phyloP scores from a whole-genome alignment of 2,797 vertebrate species.

The Premnoplex brunnescens region DNA sequence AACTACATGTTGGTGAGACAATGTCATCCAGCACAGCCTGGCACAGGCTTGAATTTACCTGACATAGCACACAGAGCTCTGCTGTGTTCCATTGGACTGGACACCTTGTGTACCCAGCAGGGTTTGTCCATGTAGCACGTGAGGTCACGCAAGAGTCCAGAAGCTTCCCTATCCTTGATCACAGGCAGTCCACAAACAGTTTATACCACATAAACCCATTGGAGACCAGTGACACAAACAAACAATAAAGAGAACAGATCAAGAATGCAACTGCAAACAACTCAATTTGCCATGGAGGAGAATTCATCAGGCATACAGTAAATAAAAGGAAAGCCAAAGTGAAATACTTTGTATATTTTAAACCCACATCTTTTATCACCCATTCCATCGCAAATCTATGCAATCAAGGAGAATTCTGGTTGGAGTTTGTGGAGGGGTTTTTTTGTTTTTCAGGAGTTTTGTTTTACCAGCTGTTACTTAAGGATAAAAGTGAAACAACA shows the following conservation, averaged over 20 bases:
- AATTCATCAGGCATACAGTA: neutral
- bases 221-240: neutral
- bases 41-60: neutral
- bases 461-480: neutral
- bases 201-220: neutral
- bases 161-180: neutral
- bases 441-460: neutral
- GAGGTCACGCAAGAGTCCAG: neutral
- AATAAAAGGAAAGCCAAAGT: neutral
- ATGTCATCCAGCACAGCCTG: neutral
- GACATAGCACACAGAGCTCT: neutral
- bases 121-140: neutral
- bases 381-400: neutral
- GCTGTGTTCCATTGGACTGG: neutral
- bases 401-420: neutral
- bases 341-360: neutral
- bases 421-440: neutral
- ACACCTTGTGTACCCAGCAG: neutral
- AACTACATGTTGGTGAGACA: neutral
- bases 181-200: neutral
- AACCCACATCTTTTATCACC: neutral
- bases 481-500: neutral
- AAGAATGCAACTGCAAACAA: neutral
- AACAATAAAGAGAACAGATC: neutral
- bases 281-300: fast-evolving